phyloP scores from a whole-genome alignment of 2,113 vertebrate genomes.

The Vicugna pacos region DNA sequence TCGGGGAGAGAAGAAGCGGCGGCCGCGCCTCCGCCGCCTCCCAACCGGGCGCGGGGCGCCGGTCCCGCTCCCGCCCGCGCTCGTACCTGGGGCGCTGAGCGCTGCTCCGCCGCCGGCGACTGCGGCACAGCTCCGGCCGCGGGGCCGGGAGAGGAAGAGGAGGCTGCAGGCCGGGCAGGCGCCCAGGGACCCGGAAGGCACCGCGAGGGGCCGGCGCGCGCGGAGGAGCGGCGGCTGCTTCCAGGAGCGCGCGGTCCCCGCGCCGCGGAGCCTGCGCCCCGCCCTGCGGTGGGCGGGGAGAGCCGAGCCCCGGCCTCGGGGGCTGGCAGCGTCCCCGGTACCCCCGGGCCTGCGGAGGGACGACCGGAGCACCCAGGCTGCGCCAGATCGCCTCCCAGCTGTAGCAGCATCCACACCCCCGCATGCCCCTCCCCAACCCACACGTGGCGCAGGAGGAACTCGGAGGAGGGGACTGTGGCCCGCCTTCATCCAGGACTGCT shows the following conservation, averaged over 20 bases:
- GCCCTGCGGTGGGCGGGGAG: slow-evolving; percentile 68
- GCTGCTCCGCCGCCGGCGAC: slow-evolving; percentile 85
- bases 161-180: background rate
- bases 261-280: slow-evolving; percentile 51
- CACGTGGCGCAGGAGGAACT: slow-evolving; percentile 44
- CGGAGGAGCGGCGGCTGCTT: background rate
- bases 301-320: background rate
- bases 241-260: background rate
- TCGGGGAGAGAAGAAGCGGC: background rate
- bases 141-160: background rate
- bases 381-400: background rate
- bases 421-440: background rate
- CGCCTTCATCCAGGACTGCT: background rate
- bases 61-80: slow-evolving; percentile 81
- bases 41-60: background rate
- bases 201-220: background rate
- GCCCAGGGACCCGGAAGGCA: background rate
- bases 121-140: slow-evolving; percentile 86
- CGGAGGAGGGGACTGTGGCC: slow-evolving; percentile 37
- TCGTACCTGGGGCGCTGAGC: slow-evolving; percentile 76
- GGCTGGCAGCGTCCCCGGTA: background rate
- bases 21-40: slow-evolving; percentile 37
- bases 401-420: background rate
- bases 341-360: background rate
- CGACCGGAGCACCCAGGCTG: background rate